These are phyloP conservation scores for Pelochelys cantorii DNA, from an alignment of 2,797 vertebrate genomes.

Conservation along the genomic window DNA sequence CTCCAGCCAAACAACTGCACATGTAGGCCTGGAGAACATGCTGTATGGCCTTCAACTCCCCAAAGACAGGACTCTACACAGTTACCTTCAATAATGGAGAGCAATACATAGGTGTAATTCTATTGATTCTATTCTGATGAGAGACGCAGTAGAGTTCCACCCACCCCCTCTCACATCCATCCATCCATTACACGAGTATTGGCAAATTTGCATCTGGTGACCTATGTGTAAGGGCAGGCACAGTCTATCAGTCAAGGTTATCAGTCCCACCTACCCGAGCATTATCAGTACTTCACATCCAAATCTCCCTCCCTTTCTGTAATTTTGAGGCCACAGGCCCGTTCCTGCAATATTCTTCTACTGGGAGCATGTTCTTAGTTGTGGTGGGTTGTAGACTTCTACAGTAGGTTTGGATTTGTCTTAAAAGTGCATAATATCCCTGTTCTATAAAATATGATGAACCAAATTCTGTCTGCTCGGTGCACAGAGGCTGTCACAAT, in stretches of 20 bases:
- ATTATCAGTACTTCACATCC: not conserved
- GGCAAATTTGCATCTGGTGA: conserved; percentile 3
- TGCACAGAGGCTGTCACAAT: not conserved
- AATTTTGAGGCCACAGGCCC: fast-evolving
- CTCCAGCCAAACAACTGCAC: conserved; percentile 1
- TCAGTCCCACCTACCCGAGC: not conserved
- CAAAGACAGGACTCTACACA: conserved; percentile 9
- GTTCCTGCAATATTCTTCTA: not conserved
- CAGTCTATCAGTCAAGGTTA: not conserved
- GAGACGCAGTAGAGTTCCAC: not conserved
- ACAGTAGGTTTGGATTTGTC: not conserved
- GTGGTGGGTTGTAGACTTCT: not conserved
- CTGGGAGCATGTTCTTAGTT: not conserved
- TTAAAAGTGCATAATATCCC: not conserved
- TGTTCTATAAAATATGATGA: not conserved
- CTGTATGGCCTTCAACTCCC: not conserved
- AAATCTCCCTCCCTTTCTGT: not conserved
- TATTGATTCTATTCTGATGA: not conserved
- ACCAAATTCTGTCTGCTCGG: fast-evolving
- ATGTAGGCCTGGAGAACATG: conserved; percentile 31
- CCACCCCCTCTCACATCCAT: not conserved
- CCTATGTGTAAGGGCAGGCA: not conserved
- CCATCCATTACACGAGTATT: not conserved
- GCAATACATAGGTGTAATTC: not conserved
- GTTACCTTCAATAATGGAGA: conserved; percentile 2